Conservation (phyloP, 2,113 vertebrate species). For the Miniopterus natalensis region DNA sequence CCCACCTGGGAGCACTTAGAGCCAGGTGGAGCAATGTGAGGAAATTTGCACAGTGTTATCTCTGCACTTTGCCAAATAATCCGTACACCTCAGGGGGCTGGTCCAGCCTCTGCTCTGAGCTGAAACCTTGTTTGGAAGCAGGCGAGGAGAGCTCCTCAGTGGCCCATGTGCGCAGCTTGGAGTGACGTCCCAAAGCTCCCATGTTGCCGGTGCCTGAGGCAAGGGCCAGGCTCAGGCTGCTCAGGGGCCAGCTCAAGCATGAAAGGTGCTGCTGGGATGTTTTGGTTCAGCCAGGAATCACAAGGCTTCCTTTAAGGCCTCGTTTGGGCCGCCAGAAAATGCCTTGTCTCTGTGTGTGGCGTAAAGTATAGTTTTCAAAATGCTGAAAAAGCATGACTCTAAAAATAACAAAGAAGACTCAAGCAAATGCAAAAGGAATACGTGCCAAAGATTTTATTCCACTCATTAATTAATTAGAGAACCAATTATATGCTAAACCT, state of each 20-base stretch:
- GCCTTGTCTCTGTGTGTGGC: not conserved
- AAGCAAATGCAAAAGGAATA: not conserved
- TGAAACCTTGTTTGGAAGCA: not conserved
- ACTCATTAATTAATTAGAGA: slow-evolving; percentile 20
- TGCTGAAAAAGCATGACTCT: slow-evolving; percentile 13
- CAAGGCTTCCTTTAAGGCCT: not conserved
- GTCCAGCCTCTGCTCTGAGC: not conserved
- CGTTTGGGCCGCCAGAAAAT: not conserved
- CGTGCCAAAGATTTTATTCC: slow-evolving; percentile 25
- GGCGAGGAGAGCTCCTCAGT: not conserved
- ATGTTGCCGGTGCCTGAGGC: not conserved
- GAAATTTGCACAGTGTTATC: slow-evolving; percentile 88
- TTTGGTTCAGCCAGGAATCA: slow-evolving; percentile 35
- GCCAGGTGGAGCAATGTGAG: slow-evolving; percentile 91
- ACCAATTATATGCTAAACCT: slow-evolving; percentile 1
- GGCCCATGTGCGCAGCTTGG: not conserved
- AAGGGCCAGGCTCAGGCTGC: not conserved
- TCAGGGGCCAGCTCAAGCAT: not conserved
- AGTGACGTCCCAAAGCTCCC: not conserved
- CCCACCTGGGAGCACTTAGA: slow-evolving; percentile 90
- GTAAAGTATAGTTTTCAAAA: slow-evolving; percentile 32
- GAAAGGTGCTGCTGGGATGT: not conserved
- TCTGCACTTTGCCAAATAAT: slow-evolving; percentile 79
- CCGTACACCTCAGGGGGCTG: slow-evolving; percentile 39
- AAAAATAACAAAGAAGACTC: slow-evolving; percentile 8